phyloP scores from a whole-genome alignment of 1,140 invertebrate species.

The Schlechtendalia chinensis region DNA sequence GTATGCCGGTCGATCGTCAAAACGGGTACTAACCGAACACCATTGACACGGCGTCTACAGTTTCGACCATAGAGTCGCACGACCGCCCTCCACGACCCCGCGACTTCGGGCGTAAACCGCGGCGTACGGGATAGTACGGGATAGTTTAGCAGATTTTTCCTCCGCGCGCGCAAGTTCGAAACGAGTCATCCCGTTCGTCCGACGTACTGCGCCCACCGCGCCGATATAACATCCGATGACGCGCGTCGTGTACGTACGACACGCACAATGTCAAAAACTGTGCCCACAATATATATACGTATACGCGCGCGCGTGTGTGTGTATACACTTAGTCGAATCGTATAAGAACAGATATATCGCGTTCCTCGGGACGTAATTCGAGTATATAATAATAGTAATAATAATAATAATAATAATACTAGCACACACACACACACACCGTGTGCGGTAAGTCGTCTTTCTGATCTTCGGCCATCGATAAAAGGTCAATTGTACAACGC shows the following conservation, averaged over 20 bases:
- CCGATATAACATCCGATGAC: not conserved
- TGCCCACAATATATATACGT: not conserved
- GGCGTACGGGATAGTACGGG: too few species aligned
- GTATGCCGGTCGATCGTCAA: too few species aligned
- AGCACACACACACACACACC: not conserved
- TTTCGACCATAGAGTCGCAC: too few species aligned
- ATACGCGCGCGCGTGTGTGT: not conserved
- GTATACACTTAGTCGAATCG: not conserved
- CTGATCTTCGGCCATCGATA: constrained; percentile 21
- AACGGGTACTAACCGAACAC: too few species aligned
- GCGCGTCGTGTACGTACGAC: not conserved
- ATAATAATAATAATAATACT: too few species aligned
- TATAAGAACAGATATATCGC: constrained; percentile 6
- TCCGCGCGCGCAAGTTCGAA: not conserved
- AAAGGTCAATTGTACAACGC: constrained; percentile 36
- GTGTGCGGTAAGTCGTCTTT: not conserved
- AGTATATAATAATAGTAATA: constrained; percentile 6
- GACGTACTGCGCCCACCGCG: not conserved
- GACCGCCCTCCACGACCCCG: too few species aligned
- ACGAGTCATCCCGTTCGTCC: not conserved
- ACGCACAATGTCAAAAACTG: not conserved
- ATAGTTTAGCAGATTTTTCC: too few species aligned
- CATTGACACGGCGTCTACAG: too few species aligned
- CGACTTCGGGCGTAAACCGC: too few species aligned
- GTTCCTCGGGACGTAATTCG: not conserved